Conservation (phyloP, 2,113 vertebrate genomes). For the Triplophysa tibetana region DNA sequence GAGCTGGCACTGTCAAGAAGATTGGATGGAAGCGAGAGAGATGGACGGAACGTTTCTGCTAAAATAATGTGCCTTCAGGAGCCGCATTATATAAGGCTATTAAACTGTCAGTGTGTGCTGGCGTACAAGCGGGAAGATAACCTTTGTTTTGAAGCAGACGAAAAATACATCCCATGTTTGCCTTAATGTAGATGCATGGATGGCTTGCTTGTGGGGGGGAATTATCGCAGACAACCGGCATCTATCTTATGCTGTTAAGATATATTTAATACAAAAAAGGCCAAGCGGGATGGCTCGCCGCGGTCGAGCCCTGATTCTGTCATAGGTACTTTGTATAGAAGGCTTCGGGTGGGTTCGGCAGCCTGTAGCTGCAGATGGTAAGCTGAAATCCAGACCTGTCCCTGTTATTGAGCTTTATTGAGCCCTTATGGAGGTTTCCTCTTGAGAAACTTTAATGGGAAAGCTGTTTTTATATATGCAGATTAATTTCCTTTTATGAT, state of each 20-base stretch:
- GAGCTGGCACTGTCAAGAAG: conserved; percentile 48
- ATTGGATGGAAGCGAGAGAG: conserved; percentile 52
- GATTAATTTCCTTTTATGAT: too few species aligned
- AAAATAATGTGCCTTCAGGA: conserved; percentile 57
- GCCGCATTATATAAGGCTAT: conserved; percentile 53
- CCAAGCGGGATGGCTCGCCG: conserved; percentile 12
- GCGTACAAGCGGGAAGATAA: conserved; percentile 40
- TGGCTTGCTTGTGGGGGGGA: neutral
- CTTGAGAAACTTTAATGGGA: conserved; percentile 29
- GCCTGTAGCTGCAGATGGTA: conserved; percentile 33
- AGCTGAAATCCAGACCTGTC: neutral
- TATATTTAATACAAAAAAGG: conserved; percentile 39
- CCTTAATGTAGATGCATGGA: conserved; percentile 26
- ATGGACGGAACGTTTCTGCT: conserved; percentile 49
- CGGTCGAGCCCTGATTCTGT: conserved; percentile 47
- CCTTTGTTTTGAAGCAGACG: conserved; percentile 53
- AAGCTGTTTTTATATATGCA: too few species aligned
- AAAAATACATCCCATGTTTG: conserved; percentile 45
- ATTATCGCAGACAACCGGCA: conserved; percentile 27
- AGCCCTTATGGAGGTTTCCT: conserved; percentile 10
- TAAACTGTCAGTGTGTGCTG: conserved; percentile 54
- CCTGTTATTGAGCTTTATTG: conserved; percentile 34
- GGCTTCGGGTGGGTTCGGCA: conserved; percentile 43
- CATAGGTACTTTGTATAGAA: conserved; percentile 44
- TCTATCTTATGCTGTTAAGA: conserved; percentile 26